A percentile compares a stretch with the other conserved stretches of the same genome.
These are phyloP conservation scores for Paelopatides confundens DNA, from an alignment of 53 echinoderm and acorn worm genomes.

Conservation along the genomic window DNA sequence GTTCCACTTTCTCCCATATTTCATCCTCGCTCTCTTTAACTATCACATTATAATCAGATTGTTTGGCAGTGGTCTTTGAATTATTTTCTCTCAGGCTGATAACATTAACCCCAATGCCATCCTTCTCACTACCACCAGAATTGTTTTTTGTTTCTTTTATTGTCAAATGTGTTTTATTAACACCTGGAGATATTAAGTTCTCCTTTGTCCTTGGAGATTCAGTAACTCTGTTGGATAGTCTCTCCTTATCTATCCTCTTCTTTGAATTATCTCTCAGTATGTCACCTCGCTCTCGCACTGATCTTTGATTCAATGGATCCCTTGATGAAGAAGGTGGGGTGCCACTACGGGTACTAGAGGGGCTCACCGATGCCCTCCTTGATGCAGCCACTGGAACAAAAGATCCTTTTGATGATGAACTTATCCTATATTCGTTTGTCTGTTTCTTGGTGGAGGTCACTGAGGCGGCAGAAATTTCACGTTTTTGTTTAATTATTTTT, in stretches of 20 bases:
- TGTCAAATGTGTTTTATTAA: not conserved
- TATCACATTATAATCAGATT: not conserved
- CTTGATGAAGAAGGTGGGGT: slow-evolving; percentile 44
- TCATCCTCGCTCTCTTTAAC: slow-evolving; percentile 33
- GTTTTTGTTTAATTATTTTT: not conserved
- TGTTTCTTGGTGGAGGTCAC: not conserved
- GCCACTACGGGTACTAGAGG: slow-evolving; percentile 54
- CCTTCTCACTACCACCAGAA: not conserved
- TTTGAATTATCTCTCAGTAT: not conserved
- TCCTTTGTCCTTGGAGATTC: not conserved
- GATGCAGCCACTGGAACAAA: slow-evolving; percentile 26
- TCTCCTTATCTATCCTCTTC: not conserved
- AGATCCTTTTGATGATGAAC: not conserved
- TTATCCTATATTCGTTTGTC: not conserved
- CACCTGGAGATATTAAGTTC: not conserved
- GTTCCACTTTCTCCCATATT: slow-evolving; percentile 35
- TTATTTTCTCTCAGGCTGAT: not conserved
- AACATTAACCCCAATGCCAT: not conserved
- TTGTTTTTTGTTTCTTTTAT: not conserved
- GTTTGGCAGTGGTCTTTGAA: not conserved
- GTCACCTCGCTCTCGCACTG: not conserved
- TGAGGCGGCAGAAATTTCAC: not conserved
- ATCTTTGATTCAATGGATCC: not conserved
- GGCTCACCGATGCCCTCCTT: slow-evolving; percentile 61
- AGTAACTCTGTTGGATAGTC: not conserved